Evolutionary conservation across 1,140 invertebrate genomes (phyloP), one percentile per base, ranked within the genome.

Genomic region (Ips nitidus): DNA sequence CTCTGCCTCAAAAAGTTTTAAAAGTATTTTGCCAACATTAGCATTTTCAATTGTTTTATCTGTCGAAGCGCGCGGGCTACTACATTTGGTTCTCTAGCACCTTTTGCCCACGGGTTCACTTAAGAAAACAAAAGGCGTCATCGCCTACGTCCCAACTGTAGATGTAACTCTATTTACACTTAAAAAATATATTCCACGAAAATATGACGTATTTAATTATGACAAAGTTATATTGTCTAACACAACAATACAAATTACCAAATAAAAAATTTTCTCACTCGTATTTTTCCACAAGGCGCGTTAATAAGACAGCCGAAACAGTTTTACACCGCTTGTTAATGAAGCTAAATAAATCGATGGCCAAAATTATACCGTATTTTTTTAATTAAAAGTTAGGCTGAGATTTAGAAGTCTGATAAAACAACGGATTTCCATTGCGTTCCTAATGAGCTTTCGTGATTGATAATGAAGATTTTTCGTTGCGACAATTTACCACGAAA

Each of bases 291-390:
- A 55, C 6, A 55, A 36, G 37, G 6, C 8, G 37, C 7, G 52
- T 2, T 55, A 55, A 55, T 55, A 36, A 55, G 52, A 55, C 52
- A 55, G 52, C 5, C 52, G 52, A 38, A 36, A 1, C 5, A 55
- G 8, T 45, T 43, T 60, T 60, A 60, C 41, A 60, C 58, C 42
- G 58, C 4, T 45, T 60, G 58, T 60, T 60, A 45, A 45, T 36
- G 42, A 6, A 8, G 45, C 5, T 22, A 60, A 43, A 60, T 60
- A 60, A 60, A 60, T 60, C 58, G 58, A 60, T 60, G 58, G 58
- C 58, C 58, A 60, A 60, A 60, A 60, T 60, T 60, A 60, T 60
- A 60, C 58, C 58, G 58, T 60, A 43, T 60, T 60, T 60, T 60
- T 60, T 60, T 60, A 60, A 60, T 60, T 43, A 43, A 37, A 55